Evolutionary conservation across 1,140 invertebrate species (phyloP).

Genomic region (Alviniconcha marisindica): DNA sequence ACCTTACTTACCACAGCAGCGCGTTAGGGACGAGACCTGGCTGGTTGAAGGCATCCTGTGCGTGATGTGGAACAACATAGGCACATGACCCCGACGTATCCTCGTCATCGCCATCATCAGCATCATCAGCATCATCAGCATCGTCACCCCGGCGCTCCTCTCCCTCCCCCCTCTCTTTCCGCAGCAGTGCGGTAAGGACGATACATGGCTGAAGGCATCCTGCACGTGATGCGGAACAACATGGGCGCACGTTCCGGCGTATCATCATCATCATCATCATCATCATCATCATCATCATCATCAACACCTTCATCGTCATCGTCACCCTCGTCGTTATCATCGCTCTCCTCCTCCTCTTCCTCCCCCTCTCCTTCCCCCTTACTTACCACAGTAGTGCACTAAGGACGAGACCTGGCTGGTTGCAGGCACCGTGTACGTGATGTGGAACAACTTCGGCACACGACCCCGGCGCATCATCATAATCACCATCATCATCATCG

Average conservation of each 20-base stretch:
- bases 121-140: not conserved
- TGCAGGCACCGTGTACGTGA: conserved; percentile 94
- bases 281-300: not conserved
- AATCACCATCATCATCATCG: not conserved
- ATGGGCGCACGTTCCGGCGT: not conserved
- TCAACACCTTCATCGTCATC: not conserved
- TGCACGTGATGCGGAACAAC: not conserved
- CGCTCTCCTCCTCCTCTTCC: no score
- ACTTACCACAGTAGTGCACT: not conserved
- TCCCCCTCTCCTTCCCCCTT: no score
- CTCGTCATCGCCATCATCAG: not conserved
- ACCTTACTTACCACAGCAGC: not conserved
- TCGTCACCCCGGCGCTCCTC: not conserved
- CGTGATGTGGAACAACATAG: conserved; percentile 85
- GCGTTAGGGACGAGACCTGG: not conserved
- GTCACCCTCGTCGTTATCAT: conserved; percentile 78
- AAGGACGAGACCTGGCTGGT: not conserved
- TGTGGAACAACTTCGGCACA: conserved; percentile 79
- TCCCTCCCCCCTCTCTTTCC: no score
- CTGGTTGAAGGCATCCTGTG: conserved; percentile 88
- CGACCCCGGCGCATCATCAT: not conserved
- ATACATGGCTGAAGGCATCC: no score
- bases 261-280: not conserved
- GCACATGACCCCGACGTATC: conserved; percentile 34
- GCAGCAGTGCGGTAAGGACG: no score